A percentile compares a stretch with the other conserved stretches of the same genome.
Evolutionary conservation across 2,888 invertebrate species (phyloP).

Genomic region (Buathra laborator): DNA sequence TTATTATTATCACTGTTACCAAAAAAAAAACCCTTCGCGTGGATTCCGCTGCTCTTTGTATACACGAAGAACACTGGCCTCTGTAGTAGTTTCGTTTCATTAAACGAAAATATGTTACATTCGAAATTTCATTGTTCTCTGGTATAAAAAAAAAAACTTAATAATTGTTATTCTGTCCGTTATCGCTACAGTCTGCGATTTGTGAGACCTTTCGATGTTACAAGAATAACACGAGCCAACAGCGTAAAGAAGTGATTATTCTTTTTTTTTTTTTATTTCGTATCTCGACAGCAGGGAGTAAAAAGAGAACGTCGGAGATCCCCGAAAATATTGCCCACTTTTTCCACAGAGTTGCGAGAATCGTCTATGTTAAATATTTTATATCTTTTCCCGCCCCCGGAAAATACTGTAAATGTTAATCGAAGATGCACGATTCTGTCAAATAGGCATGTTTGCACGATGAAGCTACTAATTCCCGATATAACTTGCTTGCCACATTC

Average conservation of each 20-base stretch:
- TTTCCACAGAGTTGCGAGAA: conserved; percentile 37
- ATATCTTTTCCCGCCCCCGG: background rate
- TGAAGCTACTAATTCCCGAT: conserved; percentile 23
- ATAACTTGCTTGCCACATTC: conserved; percentile 15
- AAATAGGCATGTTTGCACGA: conserved; percentile 54
- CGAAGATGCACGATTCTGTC: conserved; percentile 36
- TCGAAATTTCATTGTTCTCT: conserved; percentile 45
- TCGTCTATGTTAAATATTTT: conserved; percentile 9
- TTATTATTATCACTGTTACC: conserved; percentile 27
- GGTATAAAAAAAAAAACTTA: conserved; percentile 16
- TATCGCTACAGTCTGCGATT: conserved; percentile 36
- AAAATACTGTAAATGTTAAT: conserved; percentile 30
- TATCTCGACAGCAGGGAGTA: conserved; percentile 29
- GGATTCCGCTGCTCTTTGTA: conserved; percentile 65
- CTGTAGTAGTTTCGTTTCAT: conserved; percentile 77
- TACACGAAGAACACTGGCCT: conserved; percentile 77
- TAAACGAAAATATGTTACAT: conserved; percentile 25
- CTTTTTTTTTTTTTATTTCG: background rate
- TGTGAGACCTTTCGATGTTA: conserved; percentile 22
- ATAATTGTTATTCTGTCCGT: conserved; percentile 17
- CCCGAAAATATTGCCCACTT: background rate
- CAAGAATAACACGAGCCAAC: conserved; percentile 42
- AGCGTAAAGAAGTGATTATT: conserved; percentile 48
- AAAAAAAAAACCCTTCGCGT: conserved; percentile 37
- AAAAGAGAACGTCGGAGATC: conserved; percentile 9